Percentiles rank a stretch among this genome's conserved stretches.
phyloP scores from a whole-genome alignment of 2,888 invertebrate species.

The Macropis europaea region DNA sequence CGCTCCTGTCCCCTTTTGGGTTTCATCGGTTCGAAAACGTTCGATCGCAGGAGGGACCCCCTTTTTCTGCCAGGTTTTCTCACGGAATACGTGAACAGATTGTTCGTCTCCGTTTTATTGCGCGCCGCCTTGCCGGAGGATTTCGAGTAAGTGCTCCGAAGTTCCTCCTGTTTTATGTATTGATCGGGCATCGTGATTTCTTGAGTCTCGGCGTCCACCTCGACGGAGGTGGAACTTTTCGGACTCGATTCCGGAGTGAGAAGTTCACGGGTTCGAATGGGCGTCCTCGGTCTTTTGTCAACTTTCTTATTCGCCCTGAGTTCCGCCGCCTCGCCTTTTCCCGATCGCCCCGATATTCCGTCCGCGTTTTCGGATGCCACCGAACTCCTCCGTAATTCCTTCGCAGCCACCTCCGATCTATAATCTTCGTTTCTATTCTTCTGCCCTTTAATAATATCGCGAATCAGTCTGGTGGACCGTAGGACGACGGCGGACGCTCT shows the following conservation, averaged over 20 bases:
- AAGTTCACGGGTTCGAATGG: background rate
- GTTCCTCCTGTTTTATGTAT: constrained; percentile 21
- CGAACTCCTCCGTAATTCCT: background rate
- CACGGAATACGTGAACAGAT: constrained; percentile 29
- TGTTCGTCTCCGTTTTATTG: background rate
- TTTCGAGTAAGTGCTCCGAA: constrained; percentile 31
- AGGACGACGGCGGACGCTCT: constrained; percentile 18
- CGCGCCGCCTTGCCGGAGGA: background rate
- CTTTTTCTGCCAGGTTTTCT: constrained; percentile 19
- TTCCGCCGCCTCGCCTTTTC: background rate
- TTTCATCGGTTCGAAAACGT: constrained; percentile 13
- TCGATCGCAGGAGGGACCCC: constrained; percentile 23
- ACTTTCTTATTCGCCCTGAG: background rate
- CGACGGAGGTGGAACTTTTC: constrained; percentile 25
- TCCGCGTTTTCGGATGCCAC: too few relatives aligned
- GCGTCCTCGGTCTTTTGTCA: constrained; percentile 4
- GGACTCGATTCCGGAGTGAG: background rate
- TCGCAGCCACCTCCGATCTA: background rate
- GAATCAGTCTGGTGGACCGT: constrained; percentile 46
- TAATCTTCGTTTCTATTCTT: background rate
- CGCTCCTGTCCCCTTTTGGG: background rate
- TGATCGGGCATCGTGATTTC: constrained; percentile 58
- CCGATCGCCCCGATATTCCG: background rate
- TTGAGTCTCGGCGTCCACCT: constrained; percentile 43
- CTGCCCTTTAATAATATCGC: constrained; percentile 26